Conservation (phyloP, 2,113 vertebrate species). For the Meles meles region DNA sequence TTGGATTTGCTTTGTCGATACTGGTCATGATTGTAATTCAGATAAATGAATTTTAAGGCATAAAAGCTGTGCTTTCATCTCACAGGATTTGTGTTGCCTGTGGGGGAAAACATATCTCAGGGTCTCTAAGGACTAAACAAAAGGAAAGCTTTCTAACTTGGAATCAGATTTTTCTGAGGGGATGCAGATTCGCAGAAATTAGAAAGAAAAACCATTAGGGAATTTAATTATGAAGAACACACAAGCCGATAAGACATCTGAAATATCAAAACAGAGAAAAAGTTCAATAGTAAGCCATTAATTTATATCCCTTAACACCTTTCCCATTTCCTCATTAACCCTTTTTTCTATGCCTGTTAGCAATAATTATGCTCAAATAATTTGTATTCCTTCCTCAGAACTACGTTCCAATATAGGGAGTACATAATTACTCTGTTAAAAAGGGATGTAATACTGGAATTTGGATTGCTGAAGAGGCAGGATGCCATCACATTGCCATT, state of each 20-base stretch:
- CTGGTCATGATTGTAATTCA: background rate
- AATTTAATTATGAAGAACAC: conserved; percentile 28
- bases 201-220: conserved; percentile 23
- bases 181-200: conserved; percentile 6
- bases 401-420: background rate
- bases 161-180: conserved; percentile 14
- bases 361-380: conserved; percentile 30
- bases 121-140: background rate
- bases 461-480: background rate
- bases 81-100: background rate
- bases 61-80: conserved; percentile 8
- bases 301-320: background rate
- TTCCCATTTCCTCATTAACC: background rate
- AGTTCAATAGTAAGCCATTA: conserved; percentile 16
- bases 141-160: conserved; percentile 38
- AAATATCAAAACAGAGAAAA: conserved; percentile 48
- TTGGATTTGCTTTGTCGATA: conserved; percentile 22
- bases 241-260: background rate
- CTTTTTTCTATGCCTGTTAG: background rate
- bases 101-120: background rate
- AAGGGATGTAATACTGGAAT: background rate
- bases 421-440: background rate
- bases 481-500: background rate
- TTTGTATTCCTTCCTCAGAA: conserved; percentile 4
- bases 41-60: conserved; percentile 21